Evolutionary conservation across 2,113 vertebrate genomes (phyloP), one percentile per base, ranked within the genome.

Genomic region (Ibidorhyncha struthersii): DNA sequence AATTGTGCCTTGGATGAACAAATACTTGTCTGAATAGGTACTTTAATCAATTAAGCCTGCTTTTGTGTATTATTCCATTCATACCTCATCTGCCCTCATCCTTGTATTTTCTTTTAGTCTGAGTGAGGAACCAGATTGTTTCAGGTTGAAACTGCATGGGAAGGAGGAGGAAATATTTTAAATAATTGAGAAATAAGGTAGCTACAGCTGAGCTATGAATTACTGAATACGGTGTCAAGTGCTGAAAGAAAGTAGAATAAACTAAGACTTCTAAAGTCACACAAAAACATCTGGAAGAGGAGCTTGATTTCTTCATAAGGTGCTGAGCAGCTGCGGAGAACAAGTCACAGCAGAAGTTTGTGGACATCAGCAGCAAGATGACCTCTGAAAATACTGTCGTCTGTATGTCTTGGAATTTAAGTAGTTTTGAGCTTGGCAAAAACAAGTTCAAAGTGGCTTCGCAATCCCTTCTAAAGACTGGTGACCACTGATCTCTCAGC

Each of bases 151-250:
- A 67, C 50, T 83, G 45, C 38, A 73, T 65, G 36, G 12, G 21
- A 86, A 71, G n/a, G 77, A 22, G 77, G 58, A 80, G 73, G 71
- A 93, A 93, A 73, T 90, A 86, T 58, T 96, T 93, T 36, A 86
- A 80, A 78, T 89, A 81, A 92, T 26, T 62, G 53, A 82, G 72
- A 95, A 95, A 67, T 90, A 78, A 78, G 52, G 61, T 82, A 5
- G 12, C 70, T 91, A 52, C n/a, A 82, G 41, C n/a, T 41, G 65
- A 41, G 41, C 30, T 91, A 8, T 83, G 55, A 71, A 63, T 74
- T 91, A 49, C 61, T 79, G 70, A 70, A 30, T 86, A 59, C 21
- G 55, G 9, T 81, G 10, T 91, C 38, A 78, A 93, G 61, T 81
- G 65, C 80, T 95, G 70, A 80, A 89, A 85, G 81, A 43, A 96